phyloP scores from a whole-genome alignment of 2,888 invertebrate genomes.

The Falcaria lacertinaria region DNA sequence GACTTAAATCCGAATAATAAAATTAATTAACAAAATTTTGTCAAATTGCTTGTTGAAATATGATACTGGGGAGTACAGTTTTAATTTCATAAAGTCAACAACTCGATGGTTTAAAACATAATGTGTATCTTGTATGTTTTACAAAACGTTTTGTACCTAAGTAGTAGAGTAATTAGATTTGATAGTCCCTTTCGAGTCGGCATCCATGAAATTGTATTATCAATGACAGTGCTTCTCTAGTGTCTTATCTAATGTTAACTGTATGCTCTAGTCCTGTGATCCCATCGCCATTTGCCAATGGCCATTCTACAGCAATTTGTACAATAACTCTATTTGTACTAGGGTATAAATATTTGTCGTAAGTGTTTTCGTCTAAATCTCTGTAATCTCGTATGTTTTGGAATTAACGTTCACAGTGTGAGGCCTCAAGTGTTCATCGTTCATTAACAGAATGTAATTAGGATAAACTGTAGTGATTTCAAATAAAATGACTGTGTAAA shows the following conservation, averaged over 20 bases:
- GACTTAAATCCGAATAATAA: too few species aligned
- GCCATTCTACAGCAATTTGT: conserved; percentile 16
- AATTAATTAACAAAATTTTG: too few species aligned
- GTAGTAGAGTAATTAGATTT: too few species aligned
- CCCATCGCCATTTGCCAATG: conserved; percentile 18
- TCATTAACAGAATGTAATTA: conserved; percentile 15
- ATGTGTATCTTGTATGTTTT: background rate
- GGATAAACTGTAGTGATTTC: conserved; percentile 6
- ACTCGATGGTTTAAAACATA: background rate
- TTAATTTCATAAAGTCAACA: too few species aligned
- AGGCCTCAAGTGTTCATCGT: conserved; percentile 68
- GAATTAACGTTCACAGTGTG: conserved; percentile 27
- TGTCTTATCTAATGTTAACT: conserved; percentile 13
- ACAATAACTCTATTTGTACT: conserved; percentile 23
- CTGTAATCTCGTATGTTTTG: conserved; percentile 12
- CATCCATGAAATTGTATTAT: conserved; percentile 1
- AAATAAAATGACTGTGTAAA: conserved; percentile 14
- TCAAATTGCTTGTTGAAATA: too few species aligned
- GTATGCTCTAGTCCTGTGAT: conserved; percentile 25
- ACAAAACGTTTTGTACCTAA: too few species aligned
- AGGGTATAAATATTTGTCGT: conserved; percentile 23
- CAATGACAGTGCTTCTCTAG: conserved; percentile 10
- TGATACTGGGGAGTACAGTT: too few species aligned
- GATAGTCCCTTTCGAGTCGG: too few species aligned
- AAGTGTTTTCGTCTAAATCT: conserved; percentile 21